These are phyloP conservation scores for Watsonalla binaria DNA, from an alignment of 2,888 invertebrate genomes.

Conservation along the genomic window DNA sequence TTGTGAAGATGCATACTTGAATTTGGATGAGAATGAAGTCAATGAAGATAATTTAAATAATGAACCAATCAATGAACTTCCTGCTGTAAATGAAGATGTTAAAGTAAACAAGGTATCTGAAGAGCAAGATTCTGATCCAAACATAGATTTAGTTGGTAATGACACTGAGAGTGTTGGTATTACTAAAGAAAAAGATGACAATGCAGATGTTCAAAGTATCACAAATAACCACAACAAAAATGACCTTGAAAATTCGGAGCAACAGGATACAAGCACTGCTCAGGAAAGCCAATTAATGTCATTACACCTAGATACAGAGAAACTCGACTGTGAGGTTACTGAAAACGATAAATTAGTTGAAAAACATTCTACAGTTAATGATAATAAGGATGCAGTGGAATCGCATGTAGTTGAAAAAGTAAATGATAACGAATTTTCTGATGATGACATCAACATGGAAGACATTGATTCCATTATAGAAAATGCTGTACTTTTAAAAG, in stretches of 20 bases:
- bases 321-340: slow-evolving; percentile 10
- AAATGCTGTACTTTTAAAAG: slow-evolving; percentile 50
- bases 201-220: not conserved
- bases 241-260: slow-evolving; percentile 3
- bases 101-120: slow-evolving; percentile 5
- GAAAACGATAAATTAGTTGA: slow-evolving; percentile 7
- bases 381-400: slow-evolving; percentile 6
- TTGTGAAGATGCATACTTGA: not conserved
- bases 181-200: slow-evolving; percentile 5
- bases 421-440: slow-evolving; percentile 44
- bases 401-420: slow-evolving; percentile 8
- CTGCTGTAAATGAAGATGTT: not conserved
- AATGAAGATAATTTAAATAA: slow-evolving; percentile 14
- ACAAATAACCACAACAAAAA: slow-evolving; percentile 5
- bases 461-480: slow-evolving; percentile 60
- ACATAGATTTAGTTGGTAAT: slow-evolving; percentile 30
- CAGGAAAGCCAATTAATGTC: slow-evolving; percentile 36
- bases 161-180: slow-evolving; percentile 15
- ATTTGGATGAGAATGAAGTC: slow-evolving; percentile 13
- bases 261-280: slow-evolving; percentile 15
- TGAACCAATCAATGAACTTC: not conserved
- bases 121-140: slow-evolving; percentile 27
- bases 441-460: slow-evolving; percentile 55
- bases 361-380: slow-evolving; percentile 7
- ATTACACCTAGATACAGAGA: slow-evolving; percentile 43